phyloP scores from a whole-genome alignment of 2,113 vertebrate species.

The Ardeotis arabs region DNA sequence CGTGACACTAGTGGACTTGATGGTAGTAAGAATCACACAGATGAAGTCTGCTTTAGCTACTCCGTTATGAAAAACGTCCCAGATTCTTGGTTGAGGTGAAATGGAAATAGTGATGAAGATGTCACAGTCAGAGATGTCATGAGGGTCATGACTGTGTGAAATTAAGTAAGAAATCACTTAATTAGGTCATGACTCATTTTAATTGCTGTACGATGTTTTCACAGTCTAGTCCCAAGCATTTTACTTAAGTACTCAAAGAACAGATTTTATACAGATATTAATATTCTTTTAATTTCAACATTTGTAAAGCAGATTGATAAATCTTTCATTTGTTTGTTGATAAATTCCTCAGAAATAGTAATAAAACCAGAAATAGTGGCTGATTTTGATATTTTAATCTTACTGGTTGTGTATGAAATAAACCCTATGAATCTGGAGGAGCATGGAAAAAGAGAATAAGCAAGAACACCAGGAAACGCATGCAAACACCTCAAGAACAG shows the following conservation, averaged over 20 bases:
- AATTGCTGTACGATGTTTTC: not conserved
- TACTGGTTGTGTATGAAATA: not conserved
- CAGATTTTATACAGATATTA: rapidly evolving
- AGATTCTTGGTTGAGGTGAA: not conserved
- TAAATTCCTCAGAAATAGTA: not conserved
- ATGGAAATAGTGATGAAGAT: not conserved
- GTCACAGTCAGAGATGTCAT: not conserved
- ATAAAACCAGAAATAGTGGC: not conserved
- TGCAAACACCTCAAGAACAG: not conserved
- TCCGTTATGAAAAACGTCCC: not conserved
- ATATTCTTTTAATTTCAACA: not conserved
- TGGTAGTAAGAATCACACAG: not conserved
- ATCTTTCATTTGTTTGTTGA: not conserved
- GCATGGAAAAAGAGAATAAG: not conserved
- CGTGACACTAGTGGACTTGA: not conserved
- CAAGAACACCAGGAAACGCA: not conserved
- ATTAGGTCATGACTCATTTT: not conserved
- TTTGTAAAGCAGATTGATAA: not conserved
- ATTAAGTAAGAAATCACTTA: not conserved
- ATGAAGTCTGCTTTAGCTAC: not conserved
- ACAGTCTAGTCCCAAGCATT: not conserved
- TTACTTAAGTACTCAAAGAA: not conserved
- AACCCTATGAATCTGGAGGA: not conserved
- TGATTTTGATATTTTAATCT: not conserved
- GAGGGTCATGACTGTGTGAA: not conserved